Base-by-base conservation (phyloP, 1,140 invertebrate genomes). In the Cylas formicarius region DNA sequence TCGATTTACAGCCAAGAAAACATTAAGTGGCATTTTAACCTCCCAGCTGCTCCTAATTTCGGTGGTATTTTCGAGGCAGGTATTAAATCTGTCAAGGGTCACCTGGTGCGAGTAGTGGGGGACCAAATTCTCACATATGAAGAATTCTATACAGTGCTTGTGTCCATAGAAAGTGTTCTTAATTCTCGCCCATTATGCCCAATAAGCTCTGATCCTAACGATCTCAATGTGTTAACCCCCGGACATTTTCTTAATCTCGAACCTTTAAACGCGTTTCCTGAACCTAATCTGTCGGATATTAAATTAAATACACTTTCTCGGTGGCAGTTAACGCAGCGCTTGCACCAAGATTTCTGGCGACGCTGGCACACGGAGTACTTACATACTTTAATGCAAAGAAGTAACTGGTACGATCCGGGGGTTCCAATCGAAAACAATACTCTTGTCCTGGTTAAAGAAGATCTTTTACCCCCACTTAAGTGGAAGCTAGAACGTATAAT, bases 41-140 rank as follows among this genome's bases (percentile, higher is more conserved):
- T 69, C 1, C 59, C 69, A 13, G 11, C 29, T 4, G 57, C 63
- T 5, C 61, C 65, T 4, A 60, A 68, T 55, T 67, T 72, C 38
- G 67, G 68, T n/a, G 67, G 64, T 11, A 21, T 67, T 17, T 68
- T 63, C 56, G 70, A 72, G 48, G 51, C 57, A 2, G 61, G 52
- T 1, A 57, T 72, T 0, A 67, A 66, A 50, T 48, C 45, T 18
- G 50, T 60, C 4, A 72, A 71, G 44, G 10, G 10, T 48, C 13
- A 11, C 48, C 9, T 50, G 27, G 13, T 4, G 17, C 7, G 47
- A 6, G 41, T 49, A 21, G 17, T 42, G n/a, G 37, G 17, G 7
- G 29, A 44, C 2, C 7, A 8, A 11, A 16, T 9, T n/a, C 14
- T 43, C 19, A 49, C 47, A 4, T 49, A 24, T 29, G 48, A 50